phyloP scores from a whole-genome alignment of 2,888 invertebrate species.

The Orthosia cruda region DNA sequence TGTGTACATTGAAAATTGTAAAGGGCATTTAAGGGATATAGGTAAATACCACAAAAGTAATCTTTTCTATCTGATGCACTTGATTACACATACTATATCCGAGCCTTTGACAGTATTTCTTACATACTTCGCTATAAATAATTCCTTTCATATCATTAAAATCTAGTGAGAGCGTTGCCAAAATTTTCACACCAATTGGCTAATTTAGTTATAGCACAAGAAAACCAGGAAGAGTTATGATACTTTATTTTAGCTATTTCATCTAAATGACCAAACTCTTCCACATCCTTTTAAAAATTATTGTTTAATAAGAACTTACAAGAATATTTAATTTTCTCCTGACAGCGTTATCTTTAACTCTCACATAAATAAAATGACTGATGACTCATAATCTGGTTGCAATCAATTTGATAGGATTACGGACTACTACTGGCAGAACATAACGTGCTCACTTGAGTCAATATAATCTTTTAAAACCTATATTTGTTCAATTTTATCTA shows the following conservation, averaged over 20 bases:
- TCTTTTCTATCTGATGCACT: neutral
- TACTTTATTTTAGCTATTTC: conserved; percentile 1
- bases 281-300: neutral
- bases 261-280: neutral
- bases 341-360: neutral
- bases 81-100: neutral
- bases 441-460: conserved; percentile 9
- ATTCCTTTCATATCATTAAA: conserved; percentile 5
- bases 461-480: conserved; percentile 49
- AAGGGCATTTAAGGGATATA: neutral
- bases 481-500: conserved; percentile 59
- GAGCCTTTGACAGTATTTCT: neutral
- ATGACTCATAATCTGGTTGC: neutral
- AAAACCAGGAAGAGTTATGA: conserved; percentile 8
- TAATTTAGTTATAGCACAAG: conserved; percentile 5
- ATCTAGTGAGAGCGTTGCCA: neutral
- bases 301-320: neutral
- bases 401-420: conserved; percentile 15
- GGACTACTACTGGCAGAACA: conserved; percentile 5
- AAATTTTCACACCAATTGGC: neutral
- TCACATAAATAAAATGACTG: neutral
- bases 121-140: neutral
- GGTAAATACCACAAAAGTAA: neutral
- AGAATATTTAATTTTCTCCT: neutral
- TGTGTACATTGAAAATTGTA: conserved; percentile 21